Evolutionary conservation across 2,113 vertebrate genomes (phyloP).

Genomic region (Pseudorhombus dupliciocellatus): DNA sequence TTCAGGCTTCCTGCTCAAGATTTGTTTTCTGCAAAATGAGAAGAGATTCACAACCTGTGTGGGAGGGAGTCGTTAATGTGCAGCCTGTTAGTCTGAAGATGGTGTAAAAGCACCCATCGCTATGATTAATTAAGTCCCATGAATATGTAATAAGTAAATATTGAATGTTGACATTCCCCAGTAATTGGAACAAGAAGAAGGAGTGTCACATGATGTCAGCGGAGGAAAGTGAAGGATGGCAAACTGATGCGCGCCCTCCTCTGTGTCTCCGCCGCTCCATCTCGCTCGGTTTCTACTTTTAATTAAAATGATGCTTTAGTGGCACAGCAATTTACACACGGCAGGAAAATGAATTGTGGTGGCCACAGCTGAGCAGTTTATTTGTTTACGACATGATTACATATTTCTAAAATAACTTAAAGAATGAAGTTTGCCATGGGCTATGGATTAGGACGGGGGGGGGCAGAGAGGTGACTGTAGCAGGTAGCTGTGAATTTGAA

Average conservation of each 20-base stretch:
- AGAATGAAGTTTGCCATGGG: constrained; percentile 25
- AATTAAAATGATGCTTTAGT: constrained; percentile 54
- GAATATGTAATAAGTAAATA: constrained; percentile 68
- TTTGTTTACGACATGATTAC: constrained; percentile 5
- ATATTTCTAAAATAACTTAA: constrained; percentile 38
- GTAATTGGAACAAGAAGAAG: constrained; percentile 67
- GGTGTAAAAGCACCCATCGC: constrained; percentile 37
- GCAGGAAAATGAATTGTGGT: constrained; percentile 49
- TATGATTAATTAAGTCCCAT: constrained; percentile 66
- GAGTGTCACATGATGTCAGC: constrained; percentile 54
- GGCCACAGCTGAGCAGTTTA: constrained; percentile 17
- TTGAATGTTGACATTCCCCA: constrained; percentile 63
- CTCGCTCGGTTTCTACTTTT: constrained; percentile 45
- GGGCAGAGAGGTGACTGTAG: neutral
- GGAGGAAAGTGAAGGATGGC: constrained; percentile 55
- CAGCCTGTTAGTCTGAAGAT: constrained; percentile 11
- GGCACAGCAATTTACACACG: constrained; percentile 40
- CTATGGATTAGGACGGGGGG: constrained; percentile 7
- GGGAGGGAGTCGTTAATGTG: constrained; percentile 23
- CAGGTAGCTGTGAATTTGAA: neutral
- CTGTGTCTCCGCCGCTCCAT: constrained; percentile 26
- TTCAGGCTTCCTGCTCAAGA: constrained; percentile 17
- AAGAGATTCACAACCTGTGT: constrained; percentile 28
- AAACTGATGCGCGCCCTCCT: constrained; percentile 38
- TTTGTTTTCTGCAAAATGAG: constrained; percentile 16